Evolutionary conservation across 1,140 invertebrate genomes (phyloP), one percentile per base, ranked within the genome.

Genomic region (Ostrea edulis): DNA sequence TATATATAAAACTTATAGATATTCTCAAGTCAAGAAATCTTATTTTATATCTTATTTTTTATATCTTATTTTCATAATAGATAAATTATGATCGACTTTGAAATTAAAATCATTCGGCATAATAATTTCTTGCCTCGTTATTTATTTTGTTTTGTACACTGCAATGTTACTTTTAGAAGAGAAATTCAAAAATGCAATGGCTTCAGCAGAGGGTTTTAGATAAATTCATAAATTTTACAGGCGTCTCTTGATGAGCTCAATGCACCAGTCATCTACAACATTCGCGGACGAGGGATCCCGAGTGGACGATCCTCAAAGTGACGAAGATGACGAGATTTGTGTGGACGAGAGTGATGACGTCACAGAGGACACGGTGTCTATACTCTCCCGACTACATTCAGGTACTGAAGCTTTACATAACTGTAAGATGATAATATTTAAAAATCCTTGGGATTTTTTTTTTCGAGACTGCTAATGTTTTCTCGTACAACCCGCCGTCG

Each of bases 331-430:
- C 51, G 91, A 92, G 71, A 91, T 92, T 11, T 92, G 91, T 84
- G 91, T 92, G 65, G 91, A 91, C 52, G 90, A 91, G 65, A 89
- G 89, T 62, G 91, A 92, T 88, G 91, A 92, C 82, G 85, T 58
- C 29, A 65, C 82, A 25, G 88, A 89, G 14, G 62, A 83, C 65
- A 22, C 68, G 44, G 86, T 53, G 9, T 77, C 84, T 53, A 84
- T 89, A 12, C 84, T 71, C 12, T 86, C 89, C 35, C 65, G 68
- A 77, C n/a, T 86, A 14, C 62, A 71, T 35, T 71, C 85, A 53
- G 85, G 85, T 86, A 77, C 51, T 17, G 51, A 53, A 83, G 5
- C 8, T 82, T 54, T 17, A 55, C 3, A 84, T 20, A 11, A 35
- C 8, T 54, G 82, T 25, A 85, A 62, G 7, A 35, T 14, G 58